Evolutionary conservation across 2,113 vertebrate species (phyloP).

Genomic region (Pygoscelis antarcticus): DNA sequence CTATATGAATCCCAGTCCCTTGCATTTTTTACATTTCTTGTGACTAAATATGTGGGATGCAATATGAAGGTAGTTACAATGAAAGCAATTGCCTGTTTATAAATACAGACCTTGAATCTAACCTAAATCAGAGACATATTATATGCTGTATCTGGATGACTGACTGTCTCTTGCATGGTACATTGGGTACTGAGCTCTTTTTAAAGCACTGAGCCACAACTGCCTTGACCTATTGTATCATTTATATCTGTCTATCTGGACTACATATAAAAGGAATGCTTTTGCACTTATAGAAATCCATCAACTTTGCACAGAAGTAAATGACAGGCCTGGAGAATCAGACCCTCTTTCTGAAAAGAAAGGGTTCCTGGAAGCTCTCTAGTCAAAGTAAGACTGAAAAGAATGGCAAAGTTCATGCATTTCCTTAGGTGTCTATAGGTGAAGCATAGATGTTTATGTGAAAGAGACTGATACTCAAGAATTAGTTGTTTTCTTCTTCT

Average conservation of each 20-base stretch:
- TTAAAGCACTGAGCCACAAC: neutral
- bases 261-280: neutral
- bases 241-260: neutral
- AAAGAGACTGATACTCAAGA: neutral
- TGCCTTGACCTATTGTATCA: neutral
- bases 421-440: neutral
- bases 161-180: neutral
- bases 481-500: neutral
- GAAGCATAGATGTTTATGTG: neutral
- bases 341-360: neutral
- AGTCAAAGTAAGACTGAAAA: neutral
- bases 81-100: neutral
- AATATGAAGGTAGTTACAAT: neutral
- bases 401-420: neutral
- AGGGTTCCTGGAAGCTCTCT: neutral
- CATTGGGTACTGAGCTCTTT: neutral
- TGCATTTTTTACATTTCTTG: neutral
- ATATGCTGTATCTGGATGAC: neutral
- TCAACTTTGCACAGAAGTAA: rapidly evolving
- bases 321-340: neutral
- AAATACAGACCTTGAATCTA: neutral
- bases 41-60: neutral
- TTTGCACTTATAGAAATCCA: neutral
- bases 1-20: neutral
- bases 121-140: neutral